Conservation (phyloP, 1,140 invertebrate species). For the Microplitis demolitor region DNA sequence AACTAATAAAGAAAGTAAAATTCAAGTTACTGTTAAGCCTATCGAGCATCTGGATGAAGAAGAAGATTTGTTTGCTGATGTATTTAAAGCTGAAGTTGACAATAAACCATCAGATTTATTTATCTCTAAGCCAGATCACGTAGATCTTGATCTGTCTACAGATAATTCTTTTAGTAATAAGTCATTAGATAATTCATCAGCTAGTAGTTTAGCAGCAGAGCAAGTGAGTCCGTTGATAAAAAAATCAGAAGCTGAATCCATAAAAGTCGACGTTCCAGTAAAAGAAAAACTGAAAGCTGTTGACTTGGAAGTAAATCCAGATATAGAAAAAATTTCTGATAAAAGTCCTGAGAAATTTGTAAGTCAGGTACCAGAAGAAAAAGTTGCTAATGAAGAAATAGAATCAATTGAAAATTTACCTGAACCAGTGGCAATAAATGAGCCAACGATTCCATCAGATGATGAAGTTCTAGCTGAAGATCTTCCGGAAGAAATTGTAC, state of each 20-base stretch:
- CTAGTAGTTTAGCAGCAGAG: background rate
- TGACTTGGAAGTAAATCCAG: background rate
- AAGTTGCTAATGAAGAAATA: background rate
- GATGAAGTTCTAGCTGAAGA: slow-evolving; percentile 50
- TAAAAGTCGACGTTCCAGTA: background rate
- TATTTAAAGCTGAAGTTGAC: slow-evolving; percentile 16
- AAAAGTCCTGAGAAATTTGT: background rate
- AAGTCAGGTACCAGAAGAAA: background rate
- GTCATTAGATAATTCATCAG: no score
- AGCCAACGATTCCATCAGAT: background rate
- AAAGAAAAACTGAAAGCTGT: no score
- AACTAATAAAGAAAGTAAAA: slow-evolving; percentile 14
- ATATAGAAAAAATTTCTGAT: background rate
- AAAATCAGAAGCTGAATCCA: background rate
- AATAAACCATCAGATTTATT: background rate
- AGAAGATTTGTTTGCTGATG: slow-evolving; percentile 32
- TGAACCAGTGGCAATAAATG: background rate
- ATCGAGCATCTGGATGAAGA: slow-evolving; percentile 39
- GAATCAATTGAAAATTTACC: background rate
- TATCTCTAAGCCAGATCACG: background rate
- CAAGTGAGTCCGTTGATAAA: background rate
- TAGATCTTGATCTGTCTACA: background rate
- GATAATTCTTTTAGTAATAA: background rate
- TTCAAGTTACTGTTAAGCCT: slow-evolving; percentile 48
- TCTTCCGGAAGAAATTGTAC: background rate